phyloP scores from a whole-genome alignment of 2,797 vertebrate genomes.

The Gadopsis marmoratus region DNA sequence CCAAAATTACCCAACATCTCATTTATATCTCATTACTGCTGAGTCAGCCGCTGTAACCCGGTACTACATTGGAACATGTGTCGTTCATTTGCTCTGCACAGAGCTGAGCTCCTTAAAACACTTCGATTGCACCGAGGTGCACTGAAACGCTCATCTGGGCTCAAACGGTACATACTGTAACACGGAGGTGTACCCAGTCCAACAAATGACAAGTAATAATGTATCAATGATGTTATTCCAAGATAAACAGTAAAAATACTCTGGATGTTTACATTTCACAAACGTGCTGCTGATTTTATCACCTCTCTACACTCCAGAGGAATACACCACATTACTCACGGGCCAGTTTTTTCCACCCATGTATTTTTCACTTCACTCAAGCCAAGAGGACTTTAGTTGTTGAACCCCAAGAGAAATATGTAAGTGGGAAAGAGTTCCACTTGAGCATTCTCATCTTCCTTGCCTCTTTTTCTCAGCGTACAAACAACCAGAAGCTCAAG shows the following conservation, averaged over 20 bases:
- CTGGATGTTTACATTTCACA: slow-evolving; percentile 2
- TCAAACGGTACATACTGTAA: background rate
- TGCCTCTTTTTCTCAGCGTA: slow-evolving; percentile 18
- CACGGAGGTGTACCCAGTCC: background rate
- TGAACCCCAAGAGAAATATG: slow-evolving; percentile 34
- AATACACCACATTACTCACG: slow-evolving; percentile 18
- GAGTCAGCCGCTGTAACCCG: slow-evolving; percentile 58
- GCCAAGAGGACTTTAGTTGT: slow-evolving; percentile 12
- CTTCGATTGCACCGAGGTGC: slow-evolving; percentile 18
- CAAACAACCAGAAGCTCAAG: slow-evolving; percentile 1
- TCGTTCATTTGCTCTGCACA: slow-evolving; percentile 33
- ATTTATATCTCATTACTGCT: slow-evolving; percentile 66
- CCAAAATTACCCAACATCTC: slow-evolving; percentile 56
- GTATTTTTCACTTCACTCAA: slow-evolving; percentile 36
- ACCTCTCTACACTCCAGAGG: background rate
- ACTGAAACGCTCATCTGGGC: slow-evolving; percentile 26
- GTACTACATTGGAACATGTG: slow-evolving; percentile 27
- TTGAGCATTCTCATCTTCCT: slow-evolving; percentile 20
- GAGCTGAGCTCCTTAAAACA: slow-evolving; percentile 19
- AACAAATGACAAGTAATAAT: background rate
- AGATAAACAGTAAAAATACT: background rate
- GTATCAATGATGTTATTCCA: background rate
- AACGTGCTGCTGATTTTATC: slow-evolving; percentile 14
- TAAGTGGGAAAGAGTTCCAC: slow-evolving; percentile 33
- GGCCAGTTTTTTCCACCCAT: slow-evolving; percentile 23